Evolutionary conservation across 2,888 invertebrate genomes (phyloP), one percentile per base, ranked within the genome.

Genomic region (Fragum sueziense): DNA sequence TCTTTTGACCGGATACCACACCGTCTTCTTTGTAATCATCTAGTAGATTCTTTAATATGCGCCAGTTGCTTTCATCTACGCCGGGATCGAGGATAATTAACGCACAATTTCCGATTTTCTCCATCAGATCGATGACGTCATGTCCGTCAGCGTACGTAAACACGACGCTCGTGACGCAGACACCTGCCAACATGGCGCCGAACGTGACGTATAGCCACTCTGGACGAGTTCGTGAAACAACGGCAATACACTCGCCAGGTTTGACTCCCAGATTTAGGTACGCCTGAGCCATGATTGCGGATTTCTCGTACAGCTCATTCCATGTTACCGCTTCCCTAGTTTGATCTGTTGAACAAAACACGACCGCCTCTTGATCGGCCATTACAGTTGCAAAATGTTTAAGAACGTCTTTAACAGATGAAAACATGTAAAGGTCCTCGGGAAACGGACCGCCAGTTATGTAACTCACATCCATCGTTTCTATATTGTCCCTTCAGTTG

Each of bases 81-180:
- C 74, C 76, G 2, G 74, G 76, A 65, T 80, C 76, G 33, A 80
- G 34, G 20, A 71, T 61, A 31, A 77, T n/a, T n/a, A 68, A 7
- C 6, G 80, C 68, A 57, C 72, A 73, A n/a, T 29, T 76, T n/a
- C 41, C 65, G 22, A 80, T 25, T 29, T 51, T 70, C 54, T 79
- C 51, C 79, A 79, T 79, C 20, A 73, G n/a, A 3, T 74, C 70
- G 2, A 82, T n/a, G 0, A 82, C 47, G 51, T 82, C 82, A 33
- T 76, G 76, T 67, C 82, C 79, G 47, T 82, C 76, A 17, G 3
- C 67, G 68, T 82, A 82, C 0, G 82, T 82, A 54, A 82, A 82
- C n/a, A 76, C 37, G 0, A 82, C 20, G 25, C 57, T 67, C 4
- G 70, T 47, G n/a, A 78, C 79, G 4, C 34, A 25, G 1, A 70